These are phyloP conservation scores for Lemur catta DNA, from an alignment of 2,797 vertebrate species.

Conservation along the genomic window DNA sequence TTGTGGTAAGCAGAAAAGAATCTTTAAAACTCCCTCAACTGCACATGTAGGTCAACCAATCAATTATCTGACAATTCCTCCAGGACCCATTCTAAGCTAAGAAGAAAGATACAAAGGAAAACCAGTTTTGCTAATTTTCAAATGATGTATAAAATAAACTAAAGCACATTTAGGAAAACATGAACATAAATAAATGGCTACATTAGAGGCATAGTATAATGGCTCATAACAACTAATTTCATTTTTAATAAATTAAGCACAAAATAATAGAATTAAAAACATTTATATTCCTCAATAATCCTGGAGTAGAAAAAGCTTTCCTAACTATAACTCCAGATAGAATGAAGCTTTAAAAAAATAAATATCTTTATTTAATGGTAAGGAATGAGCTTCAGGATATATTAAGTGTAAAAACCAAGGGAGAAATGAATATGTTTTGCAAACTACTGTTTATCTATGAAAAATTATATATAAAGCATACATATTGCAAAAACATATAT, in stretches of 20 bases:
- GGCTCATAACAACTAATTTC: slow-evolving; percentile 10
- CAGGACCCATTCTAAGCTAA: slow-evolving; percentile 90
- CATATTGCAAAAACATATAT: neutral
- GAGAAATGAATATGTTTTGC: neutral
- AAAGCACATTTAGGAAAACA: slow-evolving; percentile 78
- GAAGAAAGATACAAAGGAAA: slow-evolving; percentile 74
- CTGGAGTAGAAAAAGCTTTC: neutral
- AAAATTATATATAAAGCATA: neutral
- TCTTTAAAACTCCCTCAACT: slow-evolving; percentile 90
- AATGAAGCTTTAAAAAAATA: neutral
- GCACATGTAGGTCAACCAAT: slow-evolving; percentile 94
- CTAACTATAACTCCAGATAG: neutral
- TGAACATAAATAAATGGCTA: slow-evolving; percentile 69
- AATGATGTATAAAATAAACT: slow-evolving; percentile 79
- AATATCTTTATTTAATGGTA: neutral
- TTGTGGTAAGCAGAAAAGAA: slow-evolving; percentile 90
- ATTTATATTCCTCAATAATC: slow-evolving; percentile 61
- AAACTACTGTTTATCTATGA: neutral
- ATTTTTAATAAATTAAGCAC: slow-evolving; percentile 69
- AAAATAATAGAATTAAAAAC: slow-evolving; percentile 77
- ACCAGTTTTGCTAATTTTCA: slow-evolving; percentile 80
- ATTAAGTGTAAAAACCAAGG: neutral
- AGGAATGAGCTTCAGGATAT: neutral
- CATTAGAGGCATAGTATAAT: slow-evolving; percentile 35
- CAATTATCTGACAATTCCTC: slow-evolving; percentile 93